Evolutionary conservation across 2,113 vertebrate species (phyloP).

Genomic region (Mixornis gularis): DNA sequence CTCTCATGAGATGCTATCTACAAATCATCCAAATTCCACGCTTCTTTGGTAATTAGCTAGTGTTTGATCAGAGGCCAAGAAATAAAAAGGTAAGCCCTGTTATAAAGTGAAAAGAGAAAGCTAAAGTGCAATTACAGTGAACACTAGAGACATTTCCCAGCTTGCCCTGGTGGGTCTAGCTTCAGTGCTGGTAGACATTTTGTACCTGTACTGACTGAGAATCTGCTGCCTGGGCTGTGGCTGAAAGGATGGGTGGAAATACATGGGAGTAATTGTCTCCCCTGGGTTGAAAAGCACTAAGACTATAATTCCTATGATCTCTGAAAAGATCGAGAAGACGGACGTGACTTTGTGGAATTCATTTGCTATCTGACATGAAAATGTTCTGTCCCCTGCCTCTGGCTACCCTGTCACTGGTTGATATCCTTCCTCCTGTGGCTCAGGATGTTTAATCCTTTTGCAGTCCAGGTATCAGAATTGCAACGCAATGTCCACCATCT

Average conservation of each 20-base stretch:
- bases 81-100: not conserved
- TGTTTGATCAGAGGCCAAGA: not conserved
- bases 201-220: not conserved
- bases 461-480: not conserved
- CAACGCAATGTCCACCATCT: not conserved
- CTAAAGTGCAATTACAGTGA: not conserved
- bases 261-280: not conserved
- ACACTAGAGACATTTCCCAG: not conserved
- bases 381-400: not conserved
- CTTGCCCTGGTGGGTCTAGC: not conserved
- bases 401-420: not conserved
- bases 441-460: not conserved
- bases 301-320: not conserved
- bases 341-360: not conserved
- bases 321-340: not conserved
- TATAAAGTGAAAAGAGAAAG: not conserved
- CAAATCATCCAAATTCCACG: not conserved
- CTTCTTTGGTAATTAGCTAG: not conserved
- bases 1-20: not conserved
- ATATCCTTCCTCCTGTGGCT: not conserved
- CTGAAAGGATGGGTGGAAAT: not conserved
- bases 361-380: not conserved
- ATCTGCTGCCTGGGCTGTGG: not conserved
- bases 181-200: not conserved
- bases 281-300: not conserved